phyloP scores from a whole-genome alignment of 64 coral and sea anemone species.

The Actinia tenebrosa region DNA sequence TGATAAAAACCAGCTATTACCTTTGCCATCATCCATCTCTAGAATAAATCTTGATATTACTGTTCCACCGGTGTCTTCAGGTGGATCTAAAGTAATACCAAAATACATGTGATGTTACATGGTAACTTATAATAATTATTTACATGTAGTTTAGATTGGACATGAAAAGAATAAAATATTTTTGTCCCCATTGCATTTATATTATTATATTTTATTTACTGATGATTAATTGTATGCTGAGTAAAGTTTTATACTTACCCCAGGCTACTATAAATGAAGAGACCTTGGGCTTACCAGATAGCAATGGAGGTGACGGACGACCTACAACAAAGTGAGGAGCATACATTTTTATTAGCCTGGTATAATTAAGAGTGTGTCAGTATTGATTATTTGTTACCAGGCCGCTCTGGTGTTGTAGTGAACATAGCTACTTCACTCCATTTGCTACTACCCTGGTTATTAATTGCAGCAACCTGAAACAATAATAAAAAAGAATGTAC shows the following conservation, averaged over 20 bases:
- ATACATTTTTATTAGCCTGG: neutral
- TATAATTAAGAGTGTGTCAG: neutral
- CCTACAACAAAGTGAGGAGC: neutral
- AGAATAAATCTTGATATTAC: slow-evolving; percentile 50
- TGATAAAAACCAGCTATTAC: slow-evolving; percentile 1
- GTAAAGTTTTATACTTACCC: slow-evolving; percentile 1
- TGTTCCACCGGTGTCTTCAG: slow-evolving; percentile 73
- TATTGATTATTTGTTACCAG: slow-evolving; percentile 37
- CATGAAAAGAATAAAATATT: too few relatives aligned
- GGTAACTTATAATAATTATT: too few relatives aligned
- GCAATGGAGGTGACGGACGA: slow-evolving; percentile 28
- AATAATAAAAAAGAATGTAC: neutral
- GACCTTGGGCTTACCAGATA: slow-evolving; percentile 25
- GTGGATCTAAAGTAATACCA: slow-evolving; percentile 34
- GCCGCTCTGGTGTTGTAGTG: slow-evolving; percentile 65
- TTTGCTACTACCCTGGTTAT: slow-evolving; percentile 70
- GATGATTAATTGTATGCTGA: too few relatives aligned
- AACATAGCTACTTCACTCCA: slow-evolving; percentile 80
- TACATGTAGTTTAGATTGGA: too few relatives aligned
- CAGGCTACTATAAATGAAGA: slow-evolving; percentile 25
- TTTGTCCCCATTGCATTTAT: too few relatives aligned
- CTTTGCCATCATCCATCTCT: slow-evolving; percentile 80
- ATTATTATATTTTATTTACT: neutral
- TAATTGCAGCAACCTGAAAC: slow-evolving; percentile 61
- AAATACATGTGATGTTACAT: too few relatives aligned